Evolutionary conservation across 2,797 vertebrate genomes (phyloP).

Genomic region (Scyliorhinus canicula): DNA sequence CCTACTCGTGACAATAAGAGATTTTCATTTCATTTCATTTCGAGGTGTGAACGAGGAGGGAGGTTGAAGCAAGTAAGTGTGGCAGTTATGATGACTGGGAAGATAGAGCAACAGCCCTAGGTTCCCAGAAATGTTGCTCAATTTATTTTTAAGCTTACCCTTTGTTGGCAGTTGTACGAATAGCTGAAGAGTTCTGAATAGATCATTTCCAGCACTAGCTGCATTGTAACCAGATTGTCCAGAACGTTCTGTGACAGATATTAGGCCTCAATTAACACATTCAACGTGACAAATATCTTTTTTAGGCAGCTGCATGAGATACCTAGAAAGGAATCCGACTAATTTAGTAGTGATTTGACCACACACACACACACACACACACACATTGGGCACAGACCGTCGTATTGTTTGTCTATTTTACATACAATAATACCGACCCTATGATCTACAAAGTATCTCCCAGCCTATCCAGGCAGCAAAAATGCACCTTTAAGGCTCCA

Average conservation of each 20-base stretch:
- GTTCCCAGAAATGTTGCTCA: no score
- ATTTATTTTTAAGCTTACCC: not conserved
- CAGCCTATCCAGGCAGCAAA: not conserved
- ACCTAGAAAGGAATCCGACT: not conserved
- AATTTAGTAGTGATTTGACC: not conserved
- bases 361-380: not conserved
- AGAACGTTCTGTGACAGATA: not conserved
- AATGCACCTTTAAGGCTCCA: not conserved
- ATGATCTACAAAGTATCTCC: not conserved
- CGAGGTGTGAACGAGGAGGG: no score
- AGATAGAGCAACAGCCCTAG: not conserved
- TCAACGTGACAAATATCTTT: not conserved
- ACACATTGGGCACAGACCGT: not conserved
- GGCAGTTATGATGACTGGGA: no score
- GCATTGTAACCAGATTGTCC: not conserved
- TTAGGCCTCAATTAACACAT: not conserved
- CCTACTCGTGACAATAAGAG: no score
- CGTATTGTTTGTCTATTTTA: not conserved
- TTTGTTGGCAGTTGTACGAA: not conserved
- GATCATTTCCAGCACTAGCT: not conserved
- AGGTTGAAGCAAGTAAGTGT: no score
- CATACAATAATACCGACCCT: not conserved
- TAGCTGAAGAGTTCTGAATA: not conserved
- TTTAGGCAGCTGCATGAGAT: not conserved
- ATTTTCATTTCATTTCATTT: no score